Conservation (phyloP, 2,888 invertebrate species). For the Bedellia somnulentella region DNA sequence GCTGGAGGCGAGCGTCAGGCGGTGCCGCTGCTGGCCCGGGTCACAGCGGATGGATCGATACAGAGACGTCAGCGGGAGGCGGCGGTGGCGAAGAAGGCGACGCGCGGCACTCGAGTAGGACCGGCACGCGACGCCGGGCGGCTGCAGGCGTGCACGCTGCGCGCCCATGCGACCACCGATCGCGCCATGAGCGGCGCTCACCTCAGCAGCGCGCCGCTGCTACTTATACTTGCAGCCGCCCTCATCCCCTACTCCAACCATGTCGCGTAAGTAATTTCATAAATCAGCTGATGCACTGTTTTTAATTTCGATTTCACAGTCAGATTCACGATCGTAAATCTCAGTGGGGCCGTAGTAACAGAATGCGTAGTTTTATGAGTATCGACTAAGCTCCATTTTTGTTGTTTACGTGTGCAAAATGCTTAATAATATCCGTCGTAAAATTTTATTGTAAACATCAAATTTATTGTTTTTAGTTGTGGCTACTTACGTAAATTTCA, state of each 20-base stretch:
- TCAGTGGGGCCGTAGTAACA: constrained; percentile 16
- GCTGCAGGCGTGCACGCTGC: constrained; percentile 15
- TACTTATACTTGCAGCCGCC: constrained; percentile 63
- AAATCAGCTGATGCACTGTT: constrained; percentile 2
- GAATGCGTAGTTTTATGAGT: constrained; percentile 21
- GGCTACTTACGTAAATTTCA: too few relatives aligned
- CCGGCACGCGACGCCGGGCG: constrained; percentile 25
- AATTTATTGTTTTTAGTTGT: too few relatives aligned
- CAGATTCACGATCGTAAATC: constrained; percentile 18
- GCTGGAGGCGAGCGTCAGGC: constrained; percentile 40
- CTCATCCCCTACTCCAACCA: constrained; percentile 61
- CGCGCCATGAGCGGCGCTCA: constrained; percentile 57
- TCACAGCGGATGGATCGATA: constrained; percentile 42
- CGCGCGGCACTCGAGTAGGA: constrained; percentile 28
- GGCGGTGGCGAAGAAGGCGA: constrained; percentile 27
- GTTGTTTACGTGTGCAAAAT: too few relatives aligned
- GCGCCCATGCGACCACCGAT: constrained; percentile 43
- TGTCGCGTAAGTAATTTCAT: constrained; percentile 63
- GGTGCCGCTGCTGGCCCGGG: constrained; percentile 48
- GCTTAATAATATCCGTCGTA: too few relatives aligned
- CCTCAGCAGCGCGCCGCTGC: constrained; percentile 61
- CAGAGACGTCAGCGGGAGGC: constrained; percentile 10
- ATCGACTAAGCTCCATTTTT: too few relatives aligned
- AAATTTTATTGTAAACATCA: too few relatives aligned
- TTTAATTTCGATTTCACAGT: constrained; percentile 3